These are phyloP conservation scores for Linnaemya tessellans DNA, from an alignment of 2,888 invertebrate species.

Conservation along the genomic window DNA sequence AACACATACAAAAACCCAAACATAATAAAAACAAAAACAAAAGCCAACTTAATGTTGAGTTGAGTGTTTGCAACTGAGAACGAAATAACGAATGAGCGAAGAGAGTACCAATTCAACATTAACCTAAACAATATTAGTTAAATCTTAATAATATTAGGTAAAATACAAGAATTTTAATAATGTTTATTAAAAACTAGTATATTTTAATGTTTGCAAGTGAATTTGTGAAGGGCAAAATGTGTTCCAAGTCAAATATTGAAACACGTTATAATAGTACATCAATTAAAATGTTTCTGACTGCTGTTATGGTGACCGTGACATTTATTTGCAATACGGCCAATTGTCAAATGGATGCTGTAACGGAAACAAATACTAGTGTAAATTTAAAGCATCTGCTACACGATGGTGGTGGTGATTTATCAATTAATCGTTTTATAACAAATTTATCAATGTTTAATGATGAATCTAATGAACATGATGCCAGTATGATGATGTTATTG, in stretches of 20 bases:
- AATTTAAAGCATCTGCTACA: background rate
- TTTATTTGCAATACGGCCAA: conserved; percentile 6
- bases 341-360: conserved; percentile 22
- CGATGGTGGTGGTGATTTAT: background rate
- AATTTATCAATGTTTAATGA: conserved; percentile 63
- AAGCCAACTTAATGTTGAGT: background rate
- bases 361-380: background rate
- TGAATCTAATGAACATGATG: conserved; percentile 60
- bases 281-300: conserved; percentile 22
- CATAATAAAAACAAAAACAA: background rate
- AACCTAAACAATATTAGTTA: no score
- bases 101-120: background rate
- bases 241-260: background rate
- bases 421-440: conserved; percentile 55
- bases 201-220: background rate
- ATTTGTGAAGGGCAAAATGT: background rate
- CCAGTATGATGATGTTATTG: conserved; percentile 40
- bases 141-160: background rate
- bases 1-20: background rate
- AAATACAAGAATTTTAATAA: background rate
- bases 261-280: background rate
- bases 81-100: no score
- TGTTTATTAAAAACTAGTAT: background rate
- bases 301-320: conserved; percentile 23
- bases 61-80: background rate